Percentiles rank a stretch among this genome's conserved stretches.
phyloP scores from a whole-genome alignment of 2,113 vertebrate genomes.

The Cardinalis cardinalis region DNA sequence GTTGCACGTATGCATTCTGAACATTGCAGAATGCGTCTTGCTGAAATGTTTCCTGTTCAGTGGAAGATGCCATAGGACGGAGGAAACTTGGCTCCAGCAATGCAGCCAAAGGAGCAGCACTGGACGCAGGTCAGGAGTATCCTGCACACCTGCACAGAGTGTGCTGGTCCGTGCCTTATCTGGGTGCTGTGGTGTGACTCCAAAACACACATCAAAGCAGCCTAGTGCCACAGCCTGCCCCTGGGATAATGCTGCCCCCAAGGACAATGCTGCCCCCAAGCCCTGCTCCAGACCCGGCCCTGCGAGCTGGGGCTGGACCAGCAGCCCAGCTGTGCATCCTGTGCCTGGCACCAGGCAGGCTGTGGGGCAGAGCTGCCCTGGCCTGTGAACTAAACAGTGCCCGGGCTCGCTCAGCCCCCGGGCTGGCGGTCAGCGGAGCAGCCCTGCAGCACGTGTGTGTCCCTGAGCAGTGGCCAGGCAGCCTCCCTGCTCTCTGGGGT shows the following conservation, averaged over 20 bases:
- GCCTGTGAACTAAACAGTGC: no score
- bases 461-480: rapidly evolving
- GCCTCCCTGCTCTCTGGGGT: no score
- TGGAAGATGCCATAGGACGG: not conserved
- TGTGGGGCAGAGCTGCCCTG: not conserved
- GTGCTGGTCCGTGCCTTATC: rapidly evolving
- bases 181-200: not conserved
- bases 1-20: no score
- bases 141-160: rapidly evolving
- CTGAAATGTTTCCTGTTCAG: not conserved
- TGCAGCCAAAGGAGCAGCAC: not conserved
- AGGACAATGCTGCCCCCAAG: not conserved
- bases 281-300: rapidly evolving
- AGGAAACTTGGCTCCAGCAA: not conserved
- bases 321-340: not conserved
- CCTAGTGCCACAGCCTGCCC: rapidly evolving
- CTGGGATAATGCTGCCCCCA: not conserved
- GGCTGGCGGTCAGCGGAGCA: not conserved
- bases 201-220: not conserved
- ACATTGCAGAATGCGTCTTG: not conserved
- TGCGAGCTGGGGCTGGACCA: not conserved
- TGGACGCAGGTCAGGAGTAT: not conserved
- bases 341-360: not conserved
- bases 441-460: not conserved
- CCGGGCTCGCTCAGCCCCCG: rapidly evolving